Evolutionary conservation across 1,140 invertebrate genomes (phyloP), one percentile per base, ranked within the genome.

Genomic region (Campodea augens): DNA sequence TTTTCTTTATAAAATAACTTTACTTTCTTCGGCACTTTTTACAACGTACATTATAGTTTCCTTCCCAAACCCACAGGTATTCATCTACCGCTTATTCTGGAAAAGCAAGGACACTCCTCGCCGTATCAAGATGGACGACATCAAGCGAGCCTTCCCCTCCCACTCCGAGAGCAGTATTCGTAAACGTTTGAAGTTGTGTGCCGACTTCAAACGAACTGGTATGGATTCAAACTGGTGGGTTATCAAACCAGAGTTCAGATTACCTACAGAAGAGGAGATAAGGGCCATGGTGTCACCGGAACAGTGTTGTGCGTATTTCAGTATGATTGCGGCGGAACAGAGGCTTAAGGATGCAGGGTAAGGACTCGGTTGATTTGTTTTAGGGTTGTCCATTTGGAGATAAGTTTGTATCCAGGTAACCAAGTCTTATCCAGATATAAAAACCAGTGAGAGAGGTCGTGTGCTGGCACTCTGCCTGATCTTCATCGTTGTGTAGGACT

Each of bases 31-130:
- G n/a, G n/a, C n/a, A n/a, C n/a, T n/a, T n/a, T n/a, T n/a, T n/a
- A n/a, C n/a, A n/a, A n/a, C n/a, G n/a, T n/a, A n/a, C n/a, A n/a
- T n/a, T n/a, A n/a, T n/a, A n/a, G n/a, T n/a, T n/a, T n/a, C n/a
- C n/a, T n/a, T n/a, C n/a, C n/a, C n/a, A n/a, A n/a, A n/a, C n/a
- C n/a, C n/a, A n/a, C 54, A 87, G 81, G 90, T 97, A 0, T 98
- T 96, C 56, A 98, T 99, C 51, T 98, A 97, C 60, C 73, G 96
- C 47, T 62, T 98, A 36, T 99, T 99, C 64, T 97, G 92, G 91
- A 93, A 89, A 57, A 96, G 89, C 51, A 68, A 71, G 39, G 89
- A 98, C 60, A 78, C 74, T 49, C 91, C 91, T 0, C 66, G 83
- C 12, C 70, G 89, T 51, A 96, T 99, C 25, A 87, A 86, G 63